These are phyloP conservation scores for Drosophila subobscura DNA, from an alignment of 1,140 invertebrate species.

Conservation along the genomic window DNA sequence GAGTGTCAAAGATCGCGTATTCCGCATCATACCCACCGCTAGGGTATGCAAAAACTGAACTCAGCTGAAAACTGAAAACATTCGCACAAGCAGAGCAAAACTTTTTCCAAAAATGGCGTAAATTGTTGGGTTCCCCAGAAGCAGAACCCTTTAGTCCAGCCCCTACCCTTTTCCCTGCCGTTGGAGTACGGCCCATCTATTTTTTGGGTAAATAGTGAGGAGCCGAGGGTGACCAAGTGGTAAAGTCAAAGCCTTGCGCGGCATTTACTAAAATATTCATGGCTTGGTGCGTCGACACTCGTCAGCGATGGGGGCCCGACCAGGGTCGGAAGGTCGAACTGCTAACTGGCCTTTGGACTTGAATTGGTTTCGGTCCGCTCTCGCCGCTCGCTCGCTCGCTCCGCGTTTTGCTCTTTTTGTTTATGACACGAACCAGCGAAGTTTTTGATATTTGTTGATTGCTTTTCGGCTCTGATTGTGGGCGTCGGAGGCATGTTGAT, in stretches of 20 bases:
- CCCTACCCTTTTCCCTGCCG: constrained; percentile 6
- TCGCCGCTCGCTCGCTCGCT: constrained; percentile 9
- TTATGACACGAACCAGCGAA: constrained; percentile 69
- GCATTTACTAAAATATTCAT: constrained; percentile 79
- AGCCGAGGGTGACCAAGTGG: constrained; percentile 64
- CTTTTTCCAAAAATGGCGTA: constrained; percentile 72
- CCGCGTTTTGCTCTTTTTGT: constrained; percentile 57
- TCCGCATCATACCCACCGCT: too few relatives aligned
- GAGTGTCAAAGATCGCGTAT: too few relatives aligned
- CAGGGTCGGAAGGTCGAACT: constrained; percentile 35
- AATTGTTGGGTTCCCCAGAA: constrained; percentile 57
- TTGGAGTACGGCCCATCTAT: constrained; percentile 13
- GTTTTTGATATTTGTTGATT: constrained; percentile 80
- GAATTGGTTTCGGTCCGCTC: constrained; percentile 24
- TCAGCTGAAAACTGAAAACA: constrained; percentile 48
- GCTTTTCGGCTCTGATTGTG: constrained; percentile 65
- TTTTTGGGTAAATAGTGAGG: constrained; percentile 54
- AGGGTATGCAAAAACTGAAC: constrained; percentile 35
- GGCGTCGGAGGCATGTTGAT: constrained; percentile 27
- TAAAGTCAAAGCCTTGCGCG: constrained; percentile 72
- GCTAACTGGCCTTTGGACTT: constrained; percentile 61
- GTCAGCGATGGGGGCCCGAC: constrained; percentile 2
- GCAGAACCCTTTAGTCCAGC: constrained; percentile 39
- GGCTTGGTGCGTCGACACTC: constrained; percentile 72
- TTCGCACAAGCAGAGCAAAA: constrained; percentile 35